Evolutionary conservation across 2,888 invertebrate species (phyloP).

Genomic region (Amphipyra tragopoginis): DNA sequence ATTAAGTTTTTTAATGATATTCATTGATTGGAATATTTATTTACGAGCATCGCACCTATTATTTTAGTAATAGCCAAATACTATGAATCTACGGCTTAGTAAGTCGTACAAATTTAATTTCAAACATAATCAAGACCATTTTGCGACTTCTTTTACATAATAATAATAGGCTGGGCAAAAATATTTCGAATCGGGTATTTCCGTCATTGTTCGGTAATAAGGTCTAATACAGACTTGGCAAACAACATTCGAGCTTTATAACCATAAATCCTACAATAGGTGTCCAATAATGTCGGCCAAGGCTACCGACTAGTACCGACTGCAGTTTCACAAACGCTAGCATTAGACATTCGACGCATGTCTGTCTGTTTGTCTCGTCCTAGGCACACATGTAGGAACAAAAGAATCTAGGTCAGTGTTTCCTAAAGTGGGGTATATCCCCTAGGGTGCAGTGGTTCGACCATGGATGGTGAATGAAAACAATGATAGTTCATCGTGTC

Average conservation of each 20-base stretch:
- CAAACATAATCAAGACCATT: no score
- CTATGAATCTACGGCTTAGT: no score
- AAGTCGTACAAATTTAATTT: no score
- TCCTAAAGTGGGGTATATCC: slow-evolving; percentile 11
- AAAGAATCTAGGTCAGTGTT: slow-evolving; percentile 65
- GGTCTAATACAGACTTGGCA: slow-evolving; percentile 30
- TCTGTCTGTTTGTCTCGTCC: slow-evolving; percentile 62
- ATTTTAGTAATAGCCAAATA: no score
- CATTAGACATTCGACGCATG: slow-evolving; percentile 79
- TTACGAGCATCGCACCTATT: no score
- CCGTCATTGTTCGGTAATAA: slow-evolving; percentile 8
- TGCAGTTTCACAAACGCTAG: slow-evolving; percentile 78
- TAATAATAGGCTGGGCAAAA: no score
- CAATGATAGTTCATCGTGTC: not conserved
- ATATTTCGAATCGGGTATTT: no score
- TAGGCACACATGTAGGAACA: slow-evolving; percentile 69
- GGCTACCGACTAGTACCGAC: slow-evolving; percentile 60
- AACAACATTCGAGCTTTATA: slow-evolving; percentile 35
- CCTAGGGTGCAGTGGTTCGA: slow-evolving; percentile 7
- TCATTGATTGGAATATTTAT: no score
- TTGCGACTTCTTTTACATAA: no score
- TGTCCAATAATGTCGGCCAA: slow-evolving; percentile 79
- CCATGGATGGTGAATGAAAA: not conserved
- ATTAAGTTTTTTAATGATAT: no score
- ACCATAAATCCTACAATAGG: slow-evolving; percentile 58